Evolutionary conservation across 2,888 invertebrate genomes (phyloP).

Genomic region (Xestia rhomboidea): DNA sequence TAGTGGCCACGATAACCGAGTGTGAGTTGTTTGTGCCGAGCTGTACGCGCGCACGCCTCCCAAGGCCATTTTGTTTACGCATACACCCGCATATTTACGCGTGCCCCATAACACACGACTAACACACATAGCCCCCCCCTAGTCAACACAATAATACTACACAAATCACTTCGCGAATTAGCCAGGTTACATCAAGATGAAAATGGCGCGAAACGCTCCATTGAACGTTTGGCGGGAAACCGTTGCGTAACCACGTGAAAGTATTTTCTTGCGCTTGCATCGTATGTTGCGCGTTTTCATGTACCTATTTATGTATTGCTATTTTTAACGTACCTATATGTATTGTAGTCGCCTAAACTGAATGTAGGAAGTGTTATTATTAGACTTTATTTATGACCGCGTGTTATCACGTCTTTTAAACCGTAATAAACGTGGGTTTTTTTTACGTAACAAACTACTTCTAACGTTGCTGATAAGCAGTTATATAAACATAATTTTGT

Average conservation of each 20-base stretch:
- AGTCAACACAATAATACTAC: slow-evolving; percentile 66
- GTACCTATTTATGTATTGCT: slow-evolving; percentile 48
- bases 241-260: slow-evolving; percentile 84
- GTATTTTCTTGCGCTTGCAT: slow-evolving; percentile 74
- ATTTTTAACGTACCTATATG: slow-evolving; percentile 56
- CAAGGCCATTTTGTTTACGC: slow-evolving; percentile 89
- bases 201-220: slow-evolving; percentile 89
- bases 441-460: slow-evolving; percentile 18
- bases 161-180: slow-evolving; percentile 73
- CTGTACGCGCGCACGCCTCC: slow-evolving; percentile 80
- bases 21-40: slow-evolving; percentile 79
- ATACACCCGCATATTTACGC: slow-evolving; percentile 84
- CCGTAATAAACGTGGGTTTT: slow-evolving; percentile 27
- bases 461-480: slow-evolving; percentile 29
- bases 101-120: slow-evolving; percentile 77
- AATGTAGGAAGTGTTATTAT: slow-evolving; percentile 8
- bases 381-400: slow-evolving; percentile 6
- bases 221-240: slow-evolving; percentile 88
- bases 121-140: slow-evolving; percentile 67
- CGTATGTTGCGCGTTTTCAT: slow-evolving; percentile 20
- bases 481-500: slow-evolving; percentile 38
- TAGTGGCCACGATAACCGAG: slow-evolving; percentile 78
- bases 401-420: slow-evolving; percentile 24
- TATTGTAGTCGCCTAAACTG: slow-evolving; percentile 1
- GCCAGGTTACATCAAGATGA: slow-evolving; percentile 76